phyloP scores from a whole-genome alignment of 2,888 invertebrate species.

The Ophioninae sp. region DNA sequence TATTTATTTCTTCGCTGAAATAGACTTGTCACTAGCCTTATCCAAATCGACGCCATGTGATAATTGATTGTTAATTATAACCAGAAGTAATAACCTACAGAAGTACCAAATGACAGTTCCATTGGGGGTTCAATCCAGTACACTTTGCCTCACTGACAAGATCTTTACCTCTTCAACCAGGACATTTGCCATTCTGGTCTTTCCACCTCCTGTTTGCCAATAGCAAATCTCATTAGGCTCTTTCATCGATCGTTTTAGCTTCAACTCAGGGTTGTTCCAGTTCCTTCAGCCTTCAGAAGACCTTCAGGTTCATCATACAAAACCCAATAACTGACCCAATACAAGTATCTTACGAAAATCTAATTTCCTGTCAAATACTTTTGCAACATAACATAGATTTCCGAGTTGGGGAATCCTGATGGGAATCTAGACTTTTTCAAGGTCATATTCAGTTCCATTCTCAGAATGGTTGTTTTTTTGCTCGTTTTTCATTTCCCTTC shows the following conservation, averaged over 20 bases:
- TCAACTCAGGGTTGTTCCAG: constrained; percentile 12
- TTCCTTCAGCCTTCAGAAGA: constrained; percentile 2
- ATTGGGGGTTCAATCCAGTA: no score
- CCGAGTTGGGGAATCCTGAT: background rate
- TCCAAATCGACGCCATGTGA: no score
- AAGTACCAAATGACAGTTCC: no score
- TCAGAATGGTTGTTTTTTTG: background rate
- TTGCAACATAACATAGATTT: no score
- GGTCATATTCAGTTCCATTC: no score
- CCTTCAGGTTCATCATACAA: background rate
- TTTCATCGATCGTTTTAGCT: constrained; percentile 24
- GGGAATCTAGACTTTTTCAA: background rate
- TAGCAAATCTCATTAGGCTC: constrained; percentile 8
- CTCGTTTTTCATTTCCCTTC: background rate
- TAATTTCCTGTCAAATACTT: no score
- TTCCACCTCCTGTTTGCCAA: background rate
- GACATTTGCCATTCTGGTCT: background rate
- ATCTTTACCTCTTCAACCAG: background rate
- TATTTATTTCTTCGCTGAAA: no score
- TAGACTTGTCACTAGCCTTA: no score
- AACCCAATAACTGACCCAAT: no score
- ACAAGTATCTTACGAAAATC: no score
- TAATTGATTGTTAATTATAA: no score
- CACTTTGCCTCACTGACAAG: background rate
- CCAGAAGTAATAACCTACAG: no score